A percentile compares a stretch with the other conserved stretches of the same genome.
These are phyloP conservation scores for Trypoxylus dichotomus DNA, from an alignment of 1,140 invertebrate species.

Conservation along the genomic window DNA sequence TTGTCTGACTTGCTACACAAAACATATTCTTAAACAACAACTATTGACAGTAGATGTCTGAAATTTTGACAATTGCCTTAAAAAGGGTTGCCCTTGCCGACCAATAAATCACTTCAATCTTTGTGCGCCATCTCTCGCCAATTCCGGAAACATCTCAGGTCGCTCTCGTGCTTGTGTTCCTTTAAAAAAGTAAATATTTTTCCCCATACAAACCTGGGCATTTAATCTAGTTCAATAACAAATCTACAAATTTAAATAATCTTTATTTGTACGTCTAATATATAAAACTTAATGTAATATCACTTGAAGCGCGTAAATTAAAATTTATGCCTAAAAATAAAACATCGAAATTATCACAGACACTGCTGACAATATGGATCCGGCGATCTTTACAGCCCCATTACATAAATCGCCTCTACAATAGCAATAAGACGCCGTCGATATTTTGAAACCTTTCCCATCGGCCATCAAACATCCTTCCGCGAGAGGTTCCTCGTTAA, in stretches of 20 bases:
- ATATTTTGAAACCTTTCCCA: slow-evolving; percentile 61
- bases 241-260: neutral
- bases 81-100: too few species aligned
- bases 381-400: neutral
- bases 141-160: too few species aligned
- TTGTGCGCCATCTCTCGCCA: too few species aligned
- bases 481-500: slow-evolving; percentile 64
- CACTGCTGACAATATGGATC: neutral
- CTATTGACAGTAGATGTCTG: too few species aligned
- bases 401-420: slow-evolving; percentile 58
- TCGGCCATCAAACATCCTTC: slow-evolving; percentile 67
- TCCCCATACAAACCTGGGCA: too few species aligned
- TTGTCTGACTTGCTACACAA: too few species aligned
- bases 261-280: slow-evolving; percentile 11
- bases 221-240: too few species aligned
- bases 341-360: slow-evolving; percentile 9
- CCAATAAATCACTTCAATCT: too few species aligned
- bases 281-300: slow-evolving; percentile 25
- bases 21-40: too few species aligned
- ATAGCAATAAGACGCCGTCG: slow-evolving; percentile 58
- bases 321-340: neutral
- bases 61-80: too few species aligned
- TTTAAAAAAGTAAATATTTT: too few species aligned
- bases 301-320: neutral
- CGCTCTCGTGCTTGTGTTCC: too few species aligned